These are phyloP conservation scores for Hymenopus coronatus DNA, from an alignment of 2,888 invertebrate species.

Conservation along the genomic window DNA sequence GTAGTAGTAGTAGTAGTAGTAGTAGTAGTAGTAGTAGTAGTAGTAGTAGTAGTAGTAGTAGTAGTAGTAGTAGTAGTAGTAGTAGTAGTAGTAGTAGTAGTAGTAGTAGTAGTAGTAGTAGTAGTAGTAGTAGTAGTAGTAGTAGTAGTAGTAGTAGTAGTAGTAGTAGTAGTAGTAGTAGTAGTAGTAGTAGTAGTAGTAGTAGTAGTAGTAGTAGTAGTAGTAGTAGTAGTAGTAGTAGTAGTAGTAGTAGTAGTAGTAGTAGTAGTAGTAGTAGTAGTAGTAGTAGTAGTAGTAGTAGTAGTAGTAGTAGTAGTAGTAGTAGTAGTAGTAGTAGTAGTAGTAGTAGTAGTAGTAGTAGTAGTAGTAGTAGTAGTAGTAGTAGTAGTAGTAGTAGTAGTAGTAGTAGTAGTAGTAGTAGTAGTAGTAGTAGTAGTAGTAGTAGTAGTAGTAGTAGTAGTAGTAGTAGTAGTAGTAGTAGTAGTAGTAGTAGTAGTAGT, in stretches of 20 bases:
- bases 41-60: constrained; percentile 10
- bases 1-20: constrained; percentile 10
- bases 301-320: constrained; percentile 10
- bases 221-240: constrained; percentile 10
- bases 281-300: constrained; percentile 10
- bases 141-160: constrained; percentile 10
- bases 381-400: not conserved
- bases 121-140: constrained; percentile 10
- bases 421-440: not conserved
- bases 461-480: not conserved
- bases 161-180: constrained; percentile 10
- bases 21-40: constrained; percentile 10
- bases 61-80: constrained; percentile 10
- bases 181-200: constrained; percentile 10
- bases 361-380: not conserved
- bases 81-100: constrained; percentile 10
- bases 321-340: constrained; percentile 10
- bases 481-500: not conserved
- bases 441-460: not conserved
- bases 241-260: constrained; percentile 10
- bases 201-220: constrained; percentile 10
- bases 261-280: constrained; percentile 10
- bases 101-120: constrained; percentile 10
- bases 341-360: not conserved
- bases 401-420: not conserved